Evolutionary conservation across 2,888 invertebrate genomes (phyloP), one percentile per base, ranked within the genome.

Genomic region (Heliconius charithonia): DNA sequence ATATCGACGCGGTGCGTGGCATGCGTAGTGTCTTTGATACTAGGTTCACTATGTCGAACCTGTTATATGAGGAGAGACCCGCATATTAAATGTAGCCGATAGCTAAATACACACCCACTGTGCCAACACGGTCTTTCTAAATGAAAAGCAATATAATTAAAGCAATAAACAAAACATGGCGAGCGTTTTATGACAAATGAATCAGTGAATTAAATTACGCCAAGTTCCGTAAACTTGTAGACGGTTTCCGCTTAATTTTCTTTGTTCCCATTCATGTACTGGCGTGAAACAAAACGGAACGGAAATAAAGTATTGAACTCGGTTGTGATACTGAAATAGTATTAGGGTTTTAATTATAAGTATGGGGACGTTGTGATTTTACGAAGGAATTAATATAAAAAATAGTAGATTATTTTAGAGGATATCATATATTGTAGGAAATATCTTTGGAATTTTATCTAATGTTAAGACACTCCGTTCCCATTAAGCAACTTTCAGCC

Each of bases 151-250:
- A 71, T 71, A 32, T 56, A 56, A 56, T 71, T 32, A 12, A 29
- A 56, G 56, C n/a, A 32, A 71, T n/a, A 71, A 71, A 71, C 56
- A 71, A 71, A 71, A 29, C 56, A 56, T 71, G 32, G 71, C 19
- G 56, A 73, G 27, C 27, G 63, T 25, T 74, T 62, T 74, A 74
- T 62, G 73, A 74, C 73, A 74, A 74, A 41, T 74, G 73, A 62
- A 41, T 41, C 73, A 74, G 27, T 74, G 62, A 63, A 74, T 74
- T 74, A 74, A 74, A 74, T 74, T 25, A 63, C 19, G 25, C 37
- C 62, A 63, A 63, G 27, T 74, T 74, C 62, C 63, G 63, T 25
- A 10, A 74, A 63, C 73, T 74, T 63, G 29, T 41, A 37, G 37
- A 63, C 63, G 73, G 73, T 37, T 74, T 74, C 73, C 73, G 37